Conservation (phyloP, 1,140 invertebrate genomes). For the Drosophila sproati region DNA sequence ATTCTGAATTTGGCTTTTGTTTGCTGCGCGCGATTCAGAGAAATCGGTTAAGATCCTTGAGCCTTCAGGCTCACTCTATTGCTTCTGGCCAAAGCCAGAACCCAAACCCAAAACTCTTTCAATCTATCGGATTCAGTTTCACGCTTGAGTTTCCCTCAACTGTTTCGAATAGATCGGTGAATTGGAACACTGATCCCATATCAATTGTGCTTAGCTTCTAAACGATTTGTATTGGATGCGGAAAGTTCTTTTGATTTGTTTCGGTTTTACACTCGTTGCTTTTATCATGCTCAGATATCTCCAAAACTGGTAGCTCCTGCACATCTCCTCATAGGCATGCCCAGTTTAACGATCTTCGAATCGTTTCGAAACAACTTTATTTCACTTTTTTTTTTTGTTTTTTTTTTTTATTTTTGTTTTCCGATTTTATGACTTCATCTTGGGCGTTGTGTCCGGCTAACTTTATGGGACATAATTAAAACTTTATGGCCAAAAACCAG, state of each 20-base stretch:
- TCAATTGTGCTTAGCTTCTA: slow-evolving; percentile 1
- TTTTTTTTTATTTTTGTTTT: slow-evolving; percentile 7
- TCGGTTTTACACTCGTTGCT: background rate
- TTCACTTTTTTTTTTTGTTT: slow-evolving; percentile 17
- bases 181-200: background rate
- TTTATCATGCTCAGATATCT: background rate
- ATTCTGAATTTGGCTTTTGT: slow-evolving; percentile 33
- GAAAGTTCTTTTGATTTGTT: background rate
- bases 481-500: slow-evolving; percentile 56
- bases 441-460: slow-evolving; percentile 36
- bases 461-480: slow-evolving; percentile 64
- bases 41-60: slow-evolving; percentile 9
- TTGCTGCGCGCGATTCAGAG: slow-evolving; percentile 25
- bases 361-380: slow-evolving; percentile 48
- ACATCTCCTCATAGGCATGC: background rate
- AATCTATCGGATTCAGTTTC: slow-evolving; percentile 46
- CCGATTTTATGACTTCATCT: slow-evolving; percentile 53
- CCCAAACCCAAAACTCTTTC: too few relatives aligned
- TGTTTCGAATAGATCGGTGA: slow-evolving; percentile 42
- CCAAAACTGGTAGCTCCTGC: slow-evolving; percentile 4
- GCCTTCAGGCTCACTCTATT: too few relatives aligned
- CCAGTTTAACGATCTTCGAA: slow-evolving; percentile 43
- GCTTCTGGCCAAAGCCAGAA: too few relatives aligned
- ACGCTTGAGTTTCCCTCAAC: slow-evolving; percentile 60
- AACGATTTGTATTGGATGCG: background rate